These are phyloP conservation scores for Phaedon cochleariae DNA, from an alignment of 2,888 invertebrate genomes.

Conservation along the genomic window DNA sequence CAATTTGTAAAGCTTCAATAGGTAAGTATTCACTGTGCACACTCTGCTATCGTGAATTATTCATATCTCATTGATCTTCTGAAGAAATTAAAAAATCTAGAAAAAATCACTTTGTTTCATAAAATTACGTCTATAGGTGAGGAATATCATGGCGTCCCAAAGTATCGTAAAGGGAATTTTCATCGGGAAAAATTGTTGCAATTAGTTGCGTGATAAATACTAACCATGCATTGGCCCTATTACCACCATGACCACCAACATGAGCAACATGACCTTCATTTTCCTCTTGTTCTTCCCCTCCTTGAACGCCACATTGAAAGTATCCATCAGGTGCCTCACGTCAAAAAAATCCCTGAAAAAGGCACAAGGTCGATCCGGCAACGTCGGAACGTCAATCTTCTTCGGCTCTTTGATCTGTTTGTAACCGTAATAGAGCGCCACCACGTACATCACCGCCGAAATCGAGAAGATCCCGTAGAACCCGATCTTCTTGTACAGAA, in stretches of 20 bases:
- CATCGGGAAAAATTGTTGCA: neutral
- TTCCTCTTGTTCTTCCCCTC: slow-evolving; percentile 77
- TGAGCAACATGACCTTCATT: slow-evolving; percentile 78
- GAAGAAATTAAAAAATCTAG: too few species aligned
- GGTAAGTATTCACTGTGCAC: too few species aligned
- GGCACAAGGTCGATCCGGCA: slow-evolving; percentile 63
- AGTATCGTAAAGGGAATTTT: too few species aligned
- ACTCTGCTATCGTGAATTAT: too few species aligned
- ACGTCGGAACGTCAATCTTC: slow-evolving; percentile 64
- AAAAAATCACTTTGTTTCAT: too few species aligned
- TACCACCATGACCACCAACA: slow-evolving; percentile 84
- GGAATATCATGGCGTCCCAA: too few species aligned
- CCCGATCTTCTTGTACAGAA: slow-evolving; percentile 78
- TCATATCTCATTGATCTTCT: too few species aligned
- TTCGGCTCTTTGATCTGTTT: slow-evolving; percentile 76
- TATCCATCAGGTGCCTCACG: slow-evolving; percentile 77
- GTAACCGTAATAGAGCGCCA: slow-evolving; percentile 79
- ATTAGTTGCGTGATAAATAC: slow-evolving; percentile 47
- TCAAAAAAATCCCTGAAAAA: slow-evolving; percentile 79
- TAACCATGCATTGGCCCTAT: slow-evolving; percentile 87
- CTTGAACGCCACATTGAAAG: slow-evolving; percentile 82
- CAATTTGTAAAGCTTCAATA: too few species aligned
- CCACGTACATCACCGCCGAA: slow-evolving; percentile 76
- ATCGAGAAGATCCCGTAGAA: slow-evolving; percentile 85
- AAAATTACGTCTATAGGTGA: too few species aligned